phyloP scores from a whole-genome alignment of 92 coral and sea anemone species.

The Pocillopora grandis region DNA sequence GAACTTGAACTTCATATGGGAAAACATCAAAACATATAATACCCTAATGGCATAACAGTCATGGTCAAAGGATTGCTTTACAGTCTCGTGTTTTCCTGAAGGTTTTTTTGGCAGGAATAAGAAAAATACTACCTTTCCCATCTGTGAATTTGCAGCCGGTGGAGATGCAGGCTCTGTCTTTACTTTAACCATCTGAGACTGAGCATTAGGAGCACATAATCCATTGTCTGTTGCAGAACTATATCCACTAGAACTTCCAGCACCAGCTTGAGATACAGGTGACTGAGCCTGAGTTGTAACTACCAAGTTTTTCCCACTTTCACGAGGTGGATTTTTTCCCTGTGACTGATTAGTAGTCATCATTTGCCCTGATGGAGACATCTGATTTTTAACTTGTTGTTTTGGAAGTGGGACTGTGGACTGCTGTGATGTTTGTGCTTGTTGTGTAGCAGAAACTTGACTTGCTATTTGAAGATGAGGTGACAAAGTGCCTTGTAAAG shows the following conservation, averaged over 20 bases:
- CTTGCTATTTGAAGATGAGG: conserved; percentile 49
- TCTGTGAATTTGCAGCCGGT: conserved; percentile 25
- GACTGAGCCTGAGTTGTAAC: conserved; percentile 40
- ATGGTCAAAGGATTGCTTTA: too few relatives aligned
- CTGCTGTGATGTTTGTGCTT: conserved; percentile 41
- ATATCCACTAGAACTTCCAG: conserved; percentile 29
- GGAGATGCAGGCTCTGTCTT: conserved; percentile 36
- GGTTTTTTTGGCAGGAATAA: background rate
- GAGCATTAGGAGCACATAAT: conserved; percentile 10
- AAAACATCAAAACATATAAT: too few relatives aligned
- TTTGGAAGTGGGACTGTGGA: conserved; percentile 15
- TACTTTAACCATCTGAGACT: conserved; percentile 2
- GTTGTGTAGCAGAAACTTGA: conserved; percentile 37
- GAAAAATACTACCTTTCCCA: conserved; percentile 15
- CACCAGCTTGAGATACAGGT: conserved; percentile 42
- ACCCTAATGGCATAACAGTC: too few relatives aligned
- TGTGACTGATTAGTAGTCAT: conserved; percentile 40
- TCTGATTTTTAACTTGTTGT: conserved; percentile 50
- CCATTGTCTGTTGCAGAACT: conserved; percentile 29
- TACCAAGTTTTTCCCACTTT: conserved; percentile 32
- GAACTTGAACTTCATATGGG: too few relatives aligned
- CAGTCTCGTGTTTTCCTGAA: background rate
- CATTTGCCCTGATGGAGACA: conserved; percentile 47
- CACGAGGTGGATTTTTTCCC: conserved; percentile 46
- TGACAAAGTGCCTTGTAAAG: conserved; percentile 49